Evolutionary conservation across 2,888 invertebrate species (phyloP).

Genomic region (Andrena hattorfiana): DNA sequence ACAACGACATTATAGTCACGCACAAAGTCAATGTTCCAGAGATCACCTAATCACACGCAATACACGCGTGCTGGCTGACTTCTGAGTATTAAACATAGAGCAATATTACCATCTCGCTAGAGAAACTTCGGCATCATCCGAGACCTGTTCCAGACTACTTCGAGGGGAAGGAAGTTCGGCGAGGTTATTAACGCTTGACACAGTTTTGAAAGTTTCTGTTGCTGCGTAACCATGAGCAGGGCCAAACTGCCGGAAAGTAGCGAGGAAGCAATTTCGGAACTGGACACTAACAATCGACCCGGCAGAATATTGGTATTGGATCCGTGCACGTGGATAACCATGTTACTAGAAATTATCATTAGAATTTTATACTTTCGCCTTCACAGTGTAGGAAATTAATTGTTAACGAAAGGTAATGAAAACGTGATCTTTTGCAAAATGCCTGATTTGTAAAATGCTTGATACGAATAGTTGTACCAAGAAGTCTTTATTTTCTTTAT

Average conservation of each 20-base stretch:
- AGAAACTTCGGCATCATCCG: slow-evolving; percentile 44
- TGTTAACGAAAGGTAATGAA: no score
- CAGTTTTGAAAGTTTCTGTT: slow-evolving; percentile 57
- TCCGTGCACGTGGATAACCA: not conserved
- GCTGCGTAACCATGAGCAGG: slow-evolving; percentile 47
- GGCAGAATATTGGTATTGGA: slow-evolving; percentile 13
- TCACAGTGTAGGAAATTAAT: not conserved
- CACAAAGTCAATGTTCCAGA: not conserved
- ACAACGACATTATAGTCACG: not conserved
- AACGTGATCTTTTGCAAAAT: no score
- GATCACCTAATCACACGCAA: not conserved
- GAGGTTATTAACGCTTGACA: slow-evolving; percentile 60
- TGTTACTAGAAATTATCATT: not conserved
- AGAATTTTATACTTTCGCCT: not conserved
- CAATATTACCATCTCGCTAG: slow-evolving; percentile 43
- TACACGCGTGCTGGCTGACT: not conserved
- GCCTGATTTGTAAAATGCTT: no score
- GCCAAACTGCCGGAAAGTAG: slow-evolving; percentile 46
- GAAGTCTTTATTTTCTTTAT: no score
- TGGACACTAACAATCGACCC: slow-evolving; percentile 48
- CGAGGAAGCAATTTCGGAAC: slow-evolving; percentile 39
- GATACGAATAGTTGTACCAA: no score
- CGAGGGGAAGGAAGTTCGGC: slow-evolving; percentile 50
- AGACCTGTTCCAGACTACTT: slow-evolving; percentile 46
- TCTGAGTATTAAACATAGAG: slow-evolving; percentile 20